Evolutionary conservation across 2,888 invertebrate species (phyloP).

Genomic region (Sussaba pulchella): DNA sequence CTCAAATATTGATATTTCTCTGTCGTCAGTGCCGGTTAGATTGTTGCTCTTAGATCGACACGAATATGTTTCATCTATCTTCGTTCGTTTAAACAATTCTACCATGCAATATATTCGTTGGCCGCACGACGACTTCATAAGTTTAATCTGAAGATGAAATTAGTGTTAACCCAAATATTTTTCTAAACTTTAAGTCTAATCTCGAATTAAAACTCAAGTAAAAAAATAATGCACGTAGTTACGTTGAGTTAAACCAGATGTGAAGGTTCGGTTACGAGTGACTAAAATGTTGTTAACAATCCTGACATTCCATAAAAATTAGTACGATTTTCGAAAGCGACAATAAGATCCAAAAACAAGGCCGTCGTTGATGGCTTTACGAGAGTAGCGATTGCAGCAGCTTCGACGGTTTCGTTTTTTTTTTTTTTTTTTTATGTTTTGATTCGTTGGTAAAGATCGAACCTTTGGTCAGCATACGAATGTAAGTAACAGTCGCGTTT

Average conservation of each 20-base stretch:
- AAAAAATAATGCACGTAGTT: too few relatives aligned
- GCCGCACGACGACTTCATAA: not conserved
- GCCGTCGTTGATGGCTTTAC: not conserved
- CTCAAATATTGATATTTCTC: slow-evolving; percentile 11
- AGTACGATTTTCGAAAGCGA: too few relatives aligned
- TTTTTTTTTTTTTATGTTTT: too few relatives aligned
- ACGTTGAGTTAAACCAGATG: too few relatives aligned
- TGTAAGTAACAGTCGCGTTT: slow-evolving; percentile 22
- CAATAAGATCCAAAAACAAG: not conserved
- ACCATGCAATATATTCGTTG: not conserved
- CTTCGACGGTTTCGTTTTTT: not conserved
- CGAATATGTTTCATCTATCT: not conserved
- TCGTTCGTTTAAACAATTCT: not conserved
- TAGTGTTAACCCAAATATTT: not conserved
- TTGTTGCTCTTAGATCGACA: slow-evolving; percentile 4
- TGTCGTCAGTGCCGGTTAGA: not conserved
- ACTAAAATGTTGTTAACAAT: too few relatives aligned
- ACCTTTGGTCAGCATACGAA: not conserved
- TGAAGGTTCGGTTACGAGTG: too few relatives aligned
- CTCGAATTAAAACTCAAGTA: too few relatives aligned
- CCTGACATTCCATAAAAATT: too few relatives aligned
- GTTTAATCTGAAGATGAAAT: too few relatives aligned
- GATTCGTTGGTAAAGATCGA: too few relatives aligned
- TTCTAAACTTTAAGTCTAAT: too few relatives aligned
- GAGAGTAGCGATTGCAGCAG: not conserved